Evolutionary conservation across 2,113 vertebrate genomes (phyloP).

Genomic region (Indri indri): DNA sequence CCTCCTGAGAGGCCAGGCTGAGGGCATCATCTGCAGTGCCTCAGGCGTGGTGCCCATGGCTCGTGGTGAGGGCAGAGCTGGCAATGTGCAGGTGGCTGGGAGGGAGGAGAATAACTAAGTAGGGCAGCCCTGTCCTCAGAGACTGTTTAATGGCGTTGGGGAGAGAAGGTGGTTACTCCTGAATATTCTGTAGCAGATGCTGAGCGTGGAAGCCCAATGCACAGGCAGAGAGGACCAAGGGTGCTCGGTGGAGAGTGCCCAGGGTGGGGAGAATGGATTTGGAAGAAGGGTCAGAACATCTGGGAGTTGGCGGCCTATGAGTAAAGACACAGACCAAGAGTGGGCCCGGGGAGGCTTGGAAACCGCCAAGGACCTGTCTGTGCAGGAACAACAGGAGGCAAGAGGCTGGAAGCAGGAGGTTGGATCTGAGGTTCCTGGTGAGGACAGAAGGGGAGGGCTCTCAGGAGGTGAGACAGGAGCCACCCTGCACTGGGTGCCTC

Average conservation of each 20-base stretch:
- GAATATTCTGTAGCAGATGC: neutral
- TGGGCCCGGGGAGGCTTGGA: accelerated
- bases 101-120: neutral
- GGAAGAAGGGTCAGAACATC: too few species aligned
- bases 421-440: neutral
- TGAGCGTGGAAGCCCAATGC: neutral
- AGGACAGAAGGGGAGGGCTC: too few species aligned
- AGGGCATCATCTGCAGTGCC: accelerated
- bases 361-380: neutral
- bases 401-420: neutral
- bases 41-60: accelerated
- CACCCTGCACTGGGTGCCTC: neutral
- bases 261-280: neutral
- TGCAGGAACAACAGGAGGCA: neutral
- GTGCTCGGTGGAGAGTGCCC: accelerated
- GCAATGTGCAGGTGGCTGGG: accelerated
- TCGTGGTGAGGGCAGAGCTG: neutral
- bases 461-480: neutral
- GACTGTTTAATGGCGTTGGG: neutral
- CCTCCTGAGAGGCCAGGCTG: neutral
- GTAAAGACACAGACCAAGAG: neutral
- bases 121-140: neutral
- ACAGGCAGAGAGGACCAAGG: too few species aligned
- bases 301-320: too few species aligned
- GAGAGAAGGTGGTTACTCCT: neutral